Evolutionary conservation across 2,888 invertebrate genomes (phyloP).

Genomic region (Frankliniella intonsa): DNA sequence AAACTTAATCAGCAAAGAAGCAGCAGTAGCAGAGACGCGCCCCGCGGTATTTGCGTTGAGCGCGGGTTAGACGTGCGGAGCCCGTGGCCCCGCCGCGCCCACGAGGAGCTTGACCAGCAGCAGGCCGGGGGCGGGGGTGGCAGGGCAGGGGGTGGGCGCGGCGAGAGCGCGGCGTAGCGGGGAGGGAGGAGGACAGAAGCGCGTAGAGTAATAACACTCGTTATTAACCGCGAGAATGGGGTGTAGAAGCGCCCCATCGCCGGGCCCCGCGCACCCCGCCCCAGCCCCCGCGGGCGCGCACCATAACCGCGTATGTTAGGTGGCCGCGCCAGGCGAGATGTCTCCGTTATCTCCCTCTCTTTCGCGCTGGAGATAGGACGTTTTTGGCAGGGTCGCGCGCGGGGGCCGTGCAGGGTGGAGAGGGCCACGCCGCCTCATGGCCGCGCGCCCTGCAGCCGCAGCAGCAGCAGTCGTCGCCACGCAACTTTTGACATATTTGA

Average conservation of each 20-base stretch:
- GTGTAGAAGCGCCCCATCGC: conserved; percentile 3
- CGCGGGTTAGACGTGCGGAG: too few relatives aligned
- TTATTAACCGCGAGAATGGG: conserved; percentile 24
- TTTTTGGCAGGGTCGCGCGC: too few relatives aligned
- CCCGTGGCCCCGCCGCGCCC: background rate
- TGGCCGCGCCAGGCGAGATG: background rate
- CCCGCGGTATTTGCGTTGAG: too few relatives aligned
- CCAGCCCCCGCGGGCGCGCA: background rate
- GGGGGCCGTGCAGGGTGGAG: too few relatives aligned
- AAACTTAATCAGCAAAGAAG: too few relatives aligned
- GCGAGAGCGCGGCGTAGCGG: too few relatives aligned
- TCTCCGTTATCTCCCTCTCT: background rate
- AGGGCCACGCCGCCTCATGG: too few relatives aligned
- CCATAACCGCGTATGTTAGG: background rate
- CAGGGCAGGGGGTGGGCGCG: background rate
- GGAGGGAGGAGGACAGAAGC: background rate
- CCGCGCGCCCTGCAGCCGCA: background rate
- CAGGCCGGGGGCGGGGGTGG: background rate
- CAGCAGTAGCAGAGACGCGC: too few relatives aligned
- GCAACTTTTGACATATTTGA: conserved; percentile 26
- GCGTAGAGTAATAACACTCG: conserved; percentile 17
- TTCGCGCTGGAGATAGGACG: background rate
- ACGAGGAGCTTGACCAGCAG: too few relatives aligned
- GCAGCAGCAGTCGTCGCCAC: background rate
- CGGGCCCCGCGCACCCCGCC: background rate